Base-by-base conservation (phyloP, 2,113 vertebrate genomes). In the Bubalus kerabau region DNA sequence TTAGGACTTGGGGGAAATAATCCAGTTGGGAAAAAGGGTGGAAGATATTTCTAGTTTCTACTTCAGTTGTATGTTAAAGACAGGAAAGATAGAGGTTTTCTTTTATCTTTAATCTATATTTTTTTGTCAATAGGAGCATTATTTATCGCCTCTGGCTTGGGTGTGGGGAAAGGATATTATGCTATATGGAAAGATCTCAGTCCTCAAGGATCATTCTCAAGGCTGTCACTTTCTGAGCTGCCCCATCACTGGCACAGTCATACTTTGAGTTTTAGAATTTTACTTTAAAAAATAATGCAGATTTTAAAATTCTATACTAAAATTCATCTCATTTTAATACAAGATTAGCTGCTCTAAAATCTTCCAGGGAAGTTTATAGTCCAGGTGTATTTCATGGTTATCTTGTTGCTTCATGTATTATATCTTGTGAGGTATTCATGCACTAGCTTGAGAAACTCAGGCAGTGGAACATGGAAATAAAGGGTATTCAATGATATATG, bases 231-330 rank as follows among this genome's bases (percentile, higher is more conserved):
- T 59, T 67, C 21, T 60, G 11, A 60, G 36, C 80, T 83, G n/a
- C 5, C 3, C 11, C 7, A 16, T 23, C 15, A 1, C 26, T 32
- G 5, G 1, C 21, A 19, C 30, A 6, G 21, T 24, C n/a, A 8
- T 46, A 23, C 4, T 23, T 64, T 12, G 15, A 50, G 80, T 9
- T 32, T 32, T 43, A 57, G 81, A 56, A 83, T 48, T 90, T 54
- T 74, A n/a, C 24, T 52, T 56, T 32, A 87, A 62, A 81, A 43
- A 54, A 74, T 13, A 36, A 64, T 76, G 36, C 3, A 50, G 10
- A 50, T 30, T 64, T 82, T 91, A 40, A 21, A 56, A 78, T 8
- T 94, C 21, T 64, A 64, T 48, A 94, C 40, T 26, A 83, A 64
- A 94, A 83, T 30, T n/a, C 43, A 24, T n/a, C 21, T 86, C 32